These are phyloP conservation scores for Anabacerthia variegaticeps DNA, from an alignment of 2,797 vertebrate genomes.

Conservation along the genomic window DNA sequence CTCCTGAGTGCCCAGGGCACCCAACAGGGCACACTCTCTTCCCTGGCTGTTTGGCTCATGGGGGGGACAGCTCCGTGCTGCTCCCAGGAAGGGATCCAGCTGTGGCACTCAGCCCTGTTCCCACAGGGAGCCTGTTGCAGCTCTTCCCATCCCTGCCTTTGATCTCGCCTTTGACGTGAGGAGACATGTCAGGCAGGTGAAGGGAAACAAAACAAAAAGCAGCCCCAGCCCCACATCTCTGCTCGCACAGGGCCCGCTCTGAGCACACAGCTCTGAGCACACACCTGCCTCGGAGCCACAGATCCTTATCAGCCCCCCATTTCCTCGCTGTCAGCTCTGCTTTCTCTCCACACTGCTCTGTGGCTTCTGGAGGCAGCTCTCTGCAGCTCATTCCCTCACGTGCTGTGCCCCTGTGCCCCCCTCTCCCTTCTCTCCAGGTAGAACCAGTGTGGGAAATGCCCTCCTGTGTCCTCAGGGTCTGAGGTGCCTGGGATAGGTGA, in stretches of 20 bases:
- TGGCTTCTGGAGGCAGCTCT: background rate
- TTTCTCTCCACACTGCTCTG: background rate
- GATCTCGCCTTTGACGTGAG: slow-evolving; percentile 15
- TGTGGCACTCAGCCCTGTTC: slow-evolving; percentile 1
- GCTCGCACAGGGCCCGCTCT: background rate
- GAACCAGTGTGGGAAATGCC: background rate
- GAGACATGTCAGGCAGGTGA: slow-evolving; percentile 12
- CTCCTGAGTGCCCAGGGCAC: background rate
- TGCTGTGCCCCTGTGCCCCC: background rate
- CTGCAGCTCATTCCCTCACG: background rate
- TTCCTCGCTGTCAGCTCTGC: background rate
- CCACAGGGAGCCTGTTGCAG: slow-evolving; percentile 6
- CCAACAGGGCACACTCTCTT: background rate
- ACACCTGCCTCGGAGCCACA: slow-evolving; percentile 2
- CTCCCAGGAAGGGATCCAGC: background rate
- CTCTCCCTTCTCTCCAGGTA: background rate
- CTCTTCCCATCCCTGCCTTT: background rate
- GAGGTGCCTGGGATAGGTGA: background rate
- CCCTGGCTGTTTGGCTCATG: background rate
- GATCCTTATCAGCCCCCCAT: slow-evolving; percentile 9
- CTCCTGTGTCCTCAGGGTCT: accelerated
- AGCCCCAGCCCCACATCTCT: background rate
- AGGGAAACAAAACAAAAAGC: background rate
- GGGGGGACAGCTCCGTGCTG: background rate
- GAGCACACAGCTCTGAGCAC: background rate